phyloP scores from a whole-genome alignment of 2,888 invertebrate genomes.

The Muscina levida region DNA sequence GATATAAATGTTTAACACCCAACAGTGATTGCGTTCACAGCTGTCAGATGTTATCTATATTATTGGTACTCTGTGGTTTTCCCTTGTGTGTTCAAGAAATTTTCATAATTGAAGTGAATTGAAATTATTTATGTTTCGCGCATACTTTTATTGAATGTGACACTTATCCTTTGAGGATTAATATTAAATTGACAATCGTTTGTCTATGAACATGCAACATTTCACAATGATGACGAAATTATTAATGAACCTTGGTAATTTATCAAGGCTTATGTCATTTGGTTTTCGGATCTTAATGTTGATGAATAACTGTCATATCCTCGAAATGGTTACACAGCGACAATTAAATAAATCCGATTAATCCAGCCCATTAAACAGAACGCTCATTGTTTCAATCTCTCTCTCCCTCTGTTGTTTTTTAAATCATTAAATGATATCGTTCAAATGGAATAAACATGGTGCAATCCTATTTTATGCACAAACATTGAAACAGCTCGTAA shows the following conservation, averaged over 20 bases:
- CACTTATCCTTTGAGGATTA: neutral
- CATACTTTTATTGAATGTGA: neutral
- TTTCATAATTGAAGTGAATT: neutral
- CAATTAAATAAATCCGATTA: constrained; percentile 43
- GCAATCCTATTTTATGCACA: no score
- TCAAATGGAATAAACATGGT: neutral
- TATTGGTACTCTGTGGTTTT: no score
- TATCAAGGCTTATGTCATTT: constrained; percentile 5
- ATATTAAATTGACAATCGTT: constrained; percentile 4
- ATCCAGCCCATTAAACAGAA: constrained; percentile 40
- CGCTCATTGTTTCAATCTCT: constrained; percentile 18
- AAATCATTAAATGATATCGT: neutral
- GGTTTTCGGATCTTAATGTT: neutral
- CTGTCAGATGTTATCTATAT: no score
- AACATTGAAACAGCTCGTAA: no score
- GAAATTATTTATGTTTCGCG: neutral
- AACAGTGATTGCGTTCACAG: no score
- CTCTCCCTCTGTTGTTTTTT: neutral
- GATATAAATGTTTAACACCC: no score
- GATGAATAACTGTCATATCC: constrained; percentile 12
- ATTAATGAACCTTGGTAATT: constrained; percentile 17
- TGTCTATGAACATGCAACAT: constrained; percentile 1
- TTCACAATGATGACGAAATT: constrained; percentile 10
- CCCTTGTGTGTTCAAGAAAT: no score
- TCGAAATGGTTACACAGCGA: neutral